A percentile compares a stretch with the other conserved stretches of the same genome.
Conservation (phyloP, 2,113 vertebrate genomes). For the Ptilorrhoa leucosticta region DNA sequence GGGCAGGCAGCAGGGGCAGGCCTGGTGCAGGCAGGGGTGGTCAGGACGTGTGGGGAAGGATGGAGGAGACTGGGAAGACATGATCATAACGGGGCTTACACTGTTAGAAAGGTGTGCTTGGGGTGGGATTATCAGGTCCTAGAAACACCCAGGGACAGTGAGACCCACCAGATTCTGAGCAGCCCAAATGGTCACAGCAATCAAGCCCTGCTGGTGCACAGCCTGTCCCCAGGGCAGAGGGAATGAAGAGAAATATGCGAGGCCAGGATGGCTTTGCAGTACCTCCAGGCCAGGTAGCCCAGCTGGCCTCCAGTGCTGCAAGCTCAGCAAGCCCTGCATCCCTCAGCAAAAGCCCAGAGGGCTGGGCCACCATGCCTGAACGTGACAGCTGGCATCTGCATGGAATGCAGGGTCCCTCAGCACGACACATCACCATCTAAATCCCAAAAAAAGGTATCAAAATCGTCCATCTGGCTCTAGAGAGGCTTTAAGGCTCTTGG, state of each 20-base stretch:
- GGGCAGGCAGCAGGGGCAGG: background rate
- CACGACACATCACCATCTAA: background rate
- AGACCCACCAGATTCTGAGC: background rate
- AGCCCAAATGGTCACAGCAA: background rate
- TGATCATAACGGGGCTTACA: background rate
- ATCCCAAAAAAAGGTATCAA: background rate
- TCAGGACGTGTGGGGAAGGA: background rate
- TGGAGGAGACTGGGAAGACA: background rate
- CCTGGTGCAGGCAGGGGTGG: rapidly evolving
- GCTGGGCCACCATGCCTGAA: background rate
- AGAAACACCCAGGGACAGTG: background rate
- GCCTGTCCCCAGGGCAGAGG: background rate
- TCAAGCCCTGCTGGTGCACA: background rate
- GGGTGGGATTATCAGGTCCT: background rate
- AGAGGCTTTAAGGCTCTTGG: background rate
- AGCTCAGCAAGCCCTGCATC: background rate
- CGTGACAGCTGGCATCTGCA: background rate
- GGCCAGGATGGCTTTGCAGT: background rate
- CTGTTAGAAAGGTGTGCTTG: background rate
- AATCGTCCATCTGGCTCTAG: background rate
- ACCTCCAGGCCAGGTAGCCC: background rate
- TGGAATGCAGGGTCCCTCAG: background rate
- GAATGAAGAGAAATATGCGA: background rate
- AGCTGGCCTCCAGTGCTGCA: background rate
- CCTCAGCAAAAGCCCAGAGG: background rate